These are phyloP conservation scores for Dryobates pubescens DNA, from an alignment of 2,797 vertebrate species.

Conservation along the genomic window DNA sequence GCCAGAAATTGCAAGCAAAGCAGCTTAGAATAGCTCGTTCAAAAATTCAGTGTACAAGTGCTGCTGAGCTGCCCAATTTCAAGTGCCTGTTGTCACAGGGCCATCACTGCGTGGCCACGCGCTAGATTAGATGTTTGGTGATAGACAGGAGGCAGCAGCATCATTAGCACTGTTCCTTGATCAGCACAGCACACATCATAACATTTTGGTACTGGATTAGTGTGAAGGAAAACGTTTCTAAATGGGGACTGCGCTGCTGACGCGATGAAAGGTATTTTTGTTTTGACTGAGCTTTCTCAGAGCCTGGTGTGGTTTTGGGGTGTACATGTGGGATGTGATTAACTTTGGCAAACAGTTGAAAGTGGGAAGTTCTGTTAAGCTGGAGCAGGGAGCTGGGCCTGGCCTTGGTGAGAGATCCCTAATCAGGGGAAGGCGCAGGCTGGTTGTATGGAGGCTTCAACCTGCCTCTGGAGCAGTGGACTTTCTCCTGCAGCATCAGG, in stretches of 20 bases:
- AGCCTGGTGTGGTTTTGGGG: not conserved
- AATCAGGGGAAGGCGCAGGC: not conserved
- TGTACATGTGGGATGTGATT: fast-evolving
- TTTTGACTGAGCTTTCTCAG: not conserved
- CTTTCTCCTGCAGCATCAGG: constrained; percentile 24
- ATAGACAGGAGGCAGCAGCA: constrained; percentile 67
- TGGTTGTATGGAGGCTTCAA: not conserved
- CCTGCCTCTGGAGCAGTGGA: not conserved
- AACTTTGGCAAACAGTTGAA: not conserved
- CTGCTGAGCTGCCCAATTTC: constrained; percentile 61
- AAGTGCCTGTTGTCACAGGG: constrained; percentile 35
- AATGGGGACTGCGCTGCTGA: constrained; percentile 18
- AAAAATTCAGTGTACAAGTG: constrained; percentile 43
- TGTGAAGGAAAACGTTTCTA: not conserved
- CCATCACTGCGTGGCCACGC: constrained; percentile 9
- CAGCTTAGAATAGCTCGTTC: constrained; percentile 65
- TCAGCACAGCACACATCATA: not conserved
- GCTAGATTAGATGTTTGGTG: not conserved
- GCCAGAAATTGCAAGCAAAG: constrained; percentile 71
- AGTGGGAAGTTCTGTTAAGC: not conserved
- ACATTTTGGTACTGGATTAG: constrained; percentile 17
- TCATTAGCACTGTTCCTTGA: constrained; percentile 34
- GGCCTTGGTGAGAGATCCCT: not conserved
- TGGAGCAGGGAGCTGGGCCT: not conserved
- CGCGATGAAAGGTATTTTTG: constrained; percentile 49